Evolutionary conservation across 2,888 invertebrate species (phyloP).

Genomic region (Drosophila acutilabella): DNA sequence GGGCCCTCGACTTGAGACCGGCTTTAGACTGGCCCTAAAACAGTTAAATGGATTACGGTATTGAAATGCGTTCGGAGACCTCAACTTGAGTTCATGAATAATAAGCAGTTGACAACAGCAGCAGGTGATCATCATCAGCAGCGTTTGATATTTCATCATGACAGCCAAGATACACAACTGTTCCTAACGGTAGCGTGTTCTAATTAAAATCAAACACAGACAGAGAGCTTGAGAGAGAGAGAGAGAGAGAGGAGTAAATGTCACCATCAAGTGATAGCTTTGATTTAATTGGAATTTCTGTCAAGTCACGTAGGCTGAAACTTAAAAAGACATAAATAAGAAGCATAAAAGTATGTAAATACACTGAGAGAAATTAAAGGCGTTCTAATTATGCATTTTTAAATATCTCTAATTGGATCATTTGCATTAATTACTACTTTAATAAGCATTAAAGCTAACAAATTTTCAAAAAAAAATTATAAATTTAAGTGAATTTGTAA

Average conservation of each 20-base stretch:
- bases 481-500: too few relatives aligned
- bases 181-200: conserved; percentile 70
- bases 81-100: conserved; percentile 24
- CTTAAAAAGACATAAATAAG: background rate
- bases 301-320: conserved; percentile 45
- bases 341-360: background rate
- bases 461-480: too few relatives aligned
- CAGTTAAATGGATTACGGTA: conserved; percentile 75
- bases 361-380: background rate
- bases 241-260: conserved; percentile 10
- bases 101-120: conserved; percentile 26
- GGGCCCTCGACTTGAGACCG: background rate
- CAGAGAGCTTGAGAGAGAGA: background rate
- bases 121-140: conserved; percentile 39
- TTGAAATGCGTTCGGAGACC: conserved; percentile 43
- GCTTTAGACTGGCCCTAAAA: conserved; percentile 41
- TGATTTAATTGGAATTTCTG: conserved; percentile 40
- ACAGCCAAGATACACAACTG: conserved; percentile 16
- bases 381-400: background rate
- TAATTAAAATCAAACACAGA: conserved; percentile 51
- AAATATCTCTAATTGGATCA: background rate
- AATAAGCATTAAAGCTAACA: too few relatives aligned
- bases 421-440: too few relatives aligned
- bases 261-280: conserved; percentile 15
- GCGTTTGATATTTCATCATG: conserved; percentile 12